phyloP scores from a whole-genome alignment of 2,113 vertebrate species.

The Rana temporaria region DNA sequence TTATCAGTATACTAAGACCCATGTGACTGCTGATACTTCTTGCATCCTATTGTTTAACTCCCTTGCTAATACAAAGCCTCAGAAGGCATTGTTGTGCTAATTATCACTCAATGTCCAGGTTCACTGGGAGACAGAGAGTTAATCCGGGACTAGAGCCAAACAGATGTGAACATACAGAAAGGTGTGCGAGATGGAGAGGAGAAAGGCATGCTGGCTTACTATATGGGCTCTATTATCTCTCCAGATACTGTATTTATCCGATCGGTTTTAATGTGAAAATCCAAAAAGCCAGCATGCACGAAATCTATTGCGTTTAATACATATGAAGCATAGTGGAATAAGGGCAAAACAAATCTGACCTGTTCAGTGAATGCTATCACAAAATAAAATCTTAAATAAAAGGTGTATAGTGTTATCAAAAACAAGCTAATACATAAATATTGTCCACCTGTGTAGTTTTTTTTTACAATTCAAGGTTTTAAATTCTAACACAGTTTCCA shows the following conservation, averaged over 20 bases:
- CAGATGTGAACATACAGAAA: constrained; percentile 47
- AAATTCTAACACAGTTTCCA: no score
- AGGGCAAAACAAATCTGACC: no score
- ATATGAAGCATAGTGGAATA: background rate
- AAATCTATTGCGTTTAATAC: constrained; percentile 8
- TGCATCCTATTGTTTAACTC: constrained; percentile 58
- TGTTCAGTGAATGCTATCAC: no score
- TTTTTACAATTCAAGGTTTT: no score
- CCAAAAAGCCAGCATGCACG: background rate
- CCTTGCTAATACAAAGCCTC: constrained; percentile 53
- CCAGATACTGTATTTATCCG: constrained; percentile 1
- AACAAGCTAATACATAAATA: no score
- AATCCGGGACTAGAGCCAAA: constrained; percentile 36
- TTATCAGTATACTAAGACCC: constrained; percentile 53
- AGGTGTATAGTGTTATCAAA: no score
- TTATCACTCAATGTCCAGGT: constrained; percentile 37
- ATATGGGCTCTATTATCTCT: constrained; percentile 31
- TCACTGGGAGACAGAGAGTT: constrained; percentile 42
- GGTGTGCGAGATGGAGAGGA: constrained; percentile 21
- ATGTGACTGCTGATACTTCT: constrained; percentile 54
- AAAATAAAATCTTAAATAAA: no score
- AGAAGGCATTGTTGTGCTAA: constrained; percentile 51
- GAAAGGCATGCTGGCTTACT: constrained; percentile 37
- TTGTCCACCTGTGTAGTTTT: no score
- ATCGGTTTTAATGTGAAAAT: background rate